Percentiles rank a stretch among this genome's conserved stretches.
Evolutionary conservation across 2,888 invertebrate genomes (phyloP).

Genomic region (Pelosia muscerda): DNA sequence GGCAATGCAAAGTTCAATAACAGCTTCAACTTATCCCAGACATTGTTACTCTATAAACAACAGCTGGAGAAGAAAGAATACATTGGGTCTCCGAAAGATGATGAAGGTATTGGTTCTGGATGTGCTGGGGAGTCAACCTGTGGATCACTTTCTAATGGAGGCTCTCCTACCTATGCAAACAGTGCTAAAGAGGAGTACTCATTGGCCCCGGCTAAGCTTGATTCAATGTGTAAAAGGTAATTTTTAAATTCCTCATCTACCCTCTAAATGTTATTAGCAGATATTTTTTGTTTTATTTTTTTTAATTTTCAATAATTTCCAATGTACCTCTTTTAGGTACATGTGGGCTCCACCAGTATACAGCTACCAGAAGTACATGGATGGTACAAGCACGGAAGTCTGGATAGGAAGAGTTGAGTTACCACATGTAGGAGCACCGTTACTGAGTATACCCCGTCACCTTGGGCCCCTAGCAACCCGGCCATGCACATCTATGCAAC

Average conservation of each 20-base stretch:
- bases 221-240: constrained; percentile 78
- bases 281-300: neutral
- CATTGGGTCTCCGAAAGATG: constrained; percentile 70
- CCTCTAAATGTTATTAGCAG: neutral
- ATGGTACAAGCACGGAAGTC: constrained; percentile 59
- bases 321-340: constrained; percentile 75
- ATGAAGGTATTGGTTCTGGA: constrained; percentile 76
- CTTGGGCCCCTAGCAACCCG: constrained; percentile 70
- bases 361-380: constrained; percentile 68
- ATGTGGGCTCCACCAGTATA: constrained; percentile 74
- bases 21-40: constrained; percentile 73
- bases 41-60: constrained; percentile 79
- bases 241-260: constrained; percentile 12
- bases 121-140: constrained; percentile 68
- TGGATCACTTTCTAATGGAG: constrained; percentile 65
- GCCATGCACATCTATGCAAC: constrained; percentile 63
- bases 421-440: constrained; percentile 70
- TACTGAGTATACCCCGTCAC: constrained; percentile 57
- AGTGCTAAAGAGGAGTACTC: constrained; percentile 57
- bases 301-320: too few species aligned
- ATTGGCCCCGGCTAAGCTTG: constrained; percentile 76
- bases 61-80: constrained; percentile 77
- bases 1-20: constrained; percentile 84
- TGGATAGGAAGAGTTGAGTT: constrained; percentile 73
- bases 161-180: constrained; percentile 40